Evolutionary conservation across 2,888 invertebrate genomes (phyloP), one percentile per base, ranked within the genome.

Genomic region (Diogma glabrata): DNA sequence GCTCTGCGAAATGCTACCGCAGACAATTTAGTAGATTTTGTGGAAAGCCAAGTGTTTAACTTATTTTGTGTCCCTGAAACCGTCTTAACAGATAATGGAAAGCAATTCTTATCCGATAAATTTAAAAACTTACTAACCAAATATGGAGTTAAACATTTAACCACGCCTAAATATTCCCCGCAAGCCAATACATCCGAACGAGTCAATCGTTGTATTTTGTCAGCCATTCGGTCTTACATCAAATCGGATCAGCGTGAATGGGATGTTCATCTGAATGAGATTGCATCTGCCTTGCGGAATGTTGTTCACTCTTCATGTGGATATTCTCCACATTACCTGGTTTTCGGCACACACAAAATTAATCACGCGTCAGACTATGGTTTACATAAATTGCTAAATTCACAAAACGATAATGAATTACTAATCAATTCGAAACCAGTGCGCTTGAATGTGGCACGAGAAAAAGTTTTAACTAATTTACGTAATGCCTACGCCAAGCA

Each of bases 241-340:
- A 43, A 43, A 20, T 1, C 10, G 2, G 20, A 43, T 8, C 43
- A 43, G 14, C 20, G 43, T 3, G 43, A 43, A 9, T 22, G 43
- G 43, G 43, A 20, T 12, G 4, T 22, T 2, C 43, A 20, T 22
- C 8, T 43, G 14, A 4, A 43, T 10, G 43, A 43, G n/a, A 43
- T 43, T 12, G 43, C 17, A 5, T 43, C 7, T 2, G 43, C 43
- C 3, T 12, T 43, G 10, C 43, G 43, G 2, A 43, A 43, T 22
- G 43, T 43, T 2, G 6, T 3, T 2, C 43, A 43, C n/a, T 1
- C 20, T 2, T 43, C 43, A 12, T 12, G 12, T 20, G 22, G 43
- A 43, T 43, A 43, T 20, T 43, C 43, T 3, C 43, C 43, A 12
- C 43, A 43, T 12, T 43, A 43, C 22, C 22, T 43, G 4, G 43